A percentile compares a stretch with the other conserved stretches of the same genome.
phyloP scores from a whole-genome alignment of 1,140 invertebrate genomes.

The Archivesica marissinica region DNA sequence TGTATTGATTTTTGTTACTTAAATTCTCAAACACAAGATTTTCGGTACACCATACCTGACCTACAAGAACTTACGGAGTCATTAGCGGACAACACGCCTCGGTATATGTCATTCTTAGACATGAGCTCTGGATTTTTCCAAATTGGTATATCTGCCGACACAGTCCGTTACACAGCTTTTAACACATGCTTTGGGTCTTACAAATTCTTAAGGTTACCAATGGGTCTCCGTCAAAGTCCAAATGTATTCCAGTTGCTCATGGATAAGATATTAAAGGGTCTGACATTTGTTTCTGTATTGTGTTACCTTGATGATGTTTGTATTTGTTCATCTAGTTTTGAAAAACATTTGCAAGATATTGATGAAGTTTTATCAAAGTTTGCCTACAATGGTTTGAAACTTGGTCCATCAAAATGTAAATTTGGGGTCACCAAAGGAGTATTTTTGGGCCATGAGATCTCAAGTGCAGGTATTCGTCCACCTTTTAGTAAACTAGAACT shows the following conservation, averaged over 20 bases:
- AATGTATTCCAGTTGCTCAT: constrained; percentile 61
- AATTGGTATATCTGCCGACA: constrained; percentile 28
- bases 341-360: constrained; percentile 56
- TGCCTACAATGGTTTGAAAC: constrained; percentile 38
- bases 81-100: constrained; percentile 33
- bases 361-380: constrained; percentile 59
- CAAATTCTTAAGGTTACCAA: constrained; percentile 55
- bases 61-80: constrained; percentile 63
- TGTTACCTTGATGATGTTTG: constrained; percentile 62
- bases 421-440: constrained; percentile 45
- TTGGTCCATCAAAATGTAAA: constrained; percentile 55
- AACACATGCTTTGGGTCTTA: constrained; percentile 62
- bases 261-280: constrained; percentile 60
- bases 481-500: constrained; percentile 39
- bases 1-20: constrained; percentile 48
- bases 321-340: constrained; percentile 52
- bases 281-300: constrained; percentile 58
- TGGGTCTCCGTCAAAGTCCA: constrained; percentile 47
- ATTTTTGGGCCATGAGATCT: constrained; percentile 63
- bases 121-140: constrained; percentile 62
- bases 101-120: constrained; percentile 33
- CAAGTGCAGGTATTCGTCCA: constrained; percentile 52
- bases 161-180: constrained; percentile 55
- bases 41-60: constrained; percentile 53
- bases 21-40: constrained; percentile 47